Conservation (phyloP, 2,797 vertebrate species). For the Avahi laniger region DNA sequence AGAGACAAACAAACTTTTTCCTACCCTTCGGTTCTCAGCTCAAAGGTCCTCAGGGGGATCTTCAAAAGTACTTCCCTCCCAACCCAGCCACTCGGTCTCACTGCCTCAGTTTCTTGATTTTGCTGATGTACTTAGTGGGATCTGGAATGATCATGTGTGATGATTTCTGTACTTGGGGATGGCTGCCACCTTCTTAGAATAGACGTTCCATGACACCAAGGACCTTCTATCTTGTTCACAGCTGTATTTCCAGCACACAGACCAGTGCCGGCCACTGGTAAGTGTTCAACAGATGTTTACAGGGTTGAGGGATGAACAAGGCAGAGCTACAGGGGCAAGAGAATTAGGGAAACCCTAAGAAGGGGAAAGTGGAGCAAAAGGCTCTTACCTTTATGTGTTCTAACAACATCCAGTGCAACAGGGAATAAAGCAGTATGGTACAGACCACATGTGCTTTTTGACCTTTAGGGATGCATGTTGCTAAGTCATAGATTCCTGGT, state of each 20-base stretch:
- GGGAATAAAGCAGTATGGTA: rapidly evolving
- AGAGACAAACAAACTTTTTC: neutral
- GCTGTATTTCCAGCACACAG: neutral
- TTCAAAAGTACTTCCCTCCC: neutral
- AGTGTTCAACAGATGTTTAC: neutral
- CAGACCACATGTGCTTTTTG: neutral
- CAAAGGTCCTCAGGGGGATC: neutral
- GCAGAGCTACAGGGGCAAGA: neutral
- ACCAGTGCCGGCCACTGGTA: too few relatives aligned
- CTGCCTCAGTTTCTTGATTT: neutral
- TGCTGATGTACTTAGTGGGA: neutral
- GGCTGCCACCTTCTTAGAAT: neutral
- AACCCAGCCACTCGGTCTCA: neutral
- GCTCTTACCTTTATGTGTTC: neutral
- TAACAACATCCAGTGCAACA: too few relatives aligned
- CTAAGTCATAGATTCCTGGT: neutral
- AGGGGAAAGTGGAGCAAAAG: neutral
- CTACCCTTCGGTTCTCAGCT: neutral
- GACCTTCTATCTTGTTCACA: neutral
- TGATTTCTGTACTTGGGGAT: neutral
- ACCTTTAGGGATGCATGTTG: neutral
- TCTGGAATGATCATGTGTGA: neutral
- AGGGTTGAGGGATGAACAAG: neutral
- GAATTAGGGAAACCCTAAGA: neutral
- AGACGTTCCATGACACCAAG: neutral